phyloP scores from a whole-genome alignment of 2,113 vertebrate species.

The Sterrhoptilus dennistouni region DNA sequence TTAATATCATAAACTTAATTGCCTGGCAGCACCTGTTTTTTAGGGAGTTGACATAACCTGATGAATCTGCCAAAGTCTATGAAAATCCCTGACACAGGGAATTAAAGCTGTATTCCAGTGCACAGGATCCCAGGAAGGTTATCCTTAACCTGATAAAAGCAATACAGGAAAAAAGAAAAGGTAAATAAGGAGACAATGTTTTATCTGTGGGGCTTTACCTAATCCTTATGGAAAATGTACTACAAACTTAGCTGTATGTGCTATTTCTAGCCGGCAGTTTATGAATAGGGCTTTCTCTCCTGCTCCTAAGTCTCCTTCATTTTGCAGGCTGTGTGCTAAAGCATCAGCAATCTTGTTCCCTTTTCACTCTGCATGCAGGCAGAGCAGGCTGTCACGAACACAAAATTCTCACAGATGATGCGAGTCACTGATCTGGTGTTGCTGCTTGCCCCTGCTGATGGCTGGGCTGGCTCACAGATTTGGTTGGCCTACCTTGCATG shows the following conservation, averaged over 20 bases:
- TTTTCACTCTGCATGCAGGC: neutral
- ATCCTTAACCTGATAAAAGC: conserved; percentile 11
- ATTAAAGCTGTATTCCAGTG: neutral
- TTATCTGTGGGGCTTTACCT: conserved; percentile 25
- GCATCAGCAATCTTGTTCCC: neutral
- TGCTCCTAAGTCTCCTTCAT: neutral
- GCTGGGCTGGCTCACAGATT: neutral
- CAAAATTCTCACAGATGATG: neutral
- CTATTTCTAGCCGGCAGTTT: conserved; percentile 50
- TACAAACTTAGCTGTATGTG: conserved; percentile 36
- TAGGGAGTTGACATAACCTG: conserved; percentile 9
- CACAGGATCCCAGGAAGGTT: neutral
- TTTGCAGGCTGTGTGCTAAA: conserved; percentile 29
- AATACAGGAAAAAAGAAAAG: neutral
- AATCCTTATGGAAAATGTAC: neutral
- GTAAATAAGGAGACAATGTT: neutral
- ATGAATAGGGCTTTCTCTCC: conserved; percentile 59
- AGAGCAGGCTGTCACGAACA: neutral
- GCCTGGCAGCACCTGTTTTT: conserved; percentile 34
- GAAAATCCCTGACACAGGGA: conserved; percentile 22
- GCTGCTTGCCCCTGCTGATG: neutral
- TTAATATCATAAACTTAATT: conserved; percentile 47
- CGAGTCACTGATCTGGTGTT: neutral
- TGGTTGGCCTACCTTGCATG: neutral
- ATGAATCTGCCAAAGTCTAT: conserved; percentile 27